These are phyloP conservation scores for Sturmia bella DNA, from an alignment of 2,888 invertebrate species.

Conservation along the genomic window DNA sequence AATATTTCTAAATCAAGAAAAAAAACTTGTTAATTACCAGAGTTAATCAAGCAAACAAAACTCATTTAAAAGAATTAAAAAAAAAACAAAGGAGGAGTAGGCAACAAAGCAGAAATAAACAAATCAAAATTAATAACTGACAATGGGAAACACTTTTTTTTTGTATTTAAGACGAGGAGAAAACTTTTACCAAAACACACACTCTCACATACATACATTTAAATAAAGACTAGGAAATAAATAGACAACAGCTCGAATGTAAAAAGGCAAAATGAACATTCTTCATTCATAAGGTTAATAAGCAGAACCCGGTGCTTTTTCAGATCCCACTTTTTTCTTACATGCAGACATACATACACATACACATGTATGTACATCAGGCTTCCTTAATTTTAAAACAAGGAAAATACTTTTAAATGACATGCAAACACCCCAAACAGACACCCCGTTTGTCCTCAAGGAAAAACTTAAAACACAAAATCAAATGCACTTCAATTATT, in stretches of 20 bases:
- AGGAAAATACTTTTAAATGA: constrained; percentile 19
- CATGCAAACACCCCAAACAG: neutral
- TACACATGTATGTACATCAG: no score
- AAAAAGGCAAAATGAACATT: constrained; percentile 21
- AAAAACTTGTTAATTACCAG: constrained; percentile 68
- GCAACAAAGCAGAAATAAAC: constrained; percentile 27
- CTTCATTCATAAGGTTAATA: constrained; percentile 5
- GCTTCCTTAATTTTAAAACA: constrained; percentile 54
- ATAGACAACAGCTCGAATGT: constrained; percentile 14
- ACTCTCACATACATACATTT: constrained; percentile 19
- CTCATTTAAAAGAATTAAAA: constrained; percentile 25
- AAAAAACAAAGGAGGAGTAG: constrained; percentile 21
- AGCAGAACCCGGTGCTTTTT: constrained; percentile 49
- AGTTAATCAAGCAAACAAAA: constrained; percentile 40
- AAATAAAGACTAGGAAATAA: constrained; percentile 15
- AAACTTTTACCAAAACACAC: neutral
- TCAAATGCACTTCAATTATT: constrained; percentile 35
- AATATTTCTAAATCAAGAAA: constrained; percentile 70
- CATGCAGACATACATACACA: no score
- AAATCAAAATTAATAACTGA: constrained; percentile 66
- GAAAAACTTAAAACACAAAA: neutral
- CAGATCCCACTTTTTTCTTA: constrained; percentile 29
- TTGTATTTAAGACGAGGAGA: constrained; percentile 47
- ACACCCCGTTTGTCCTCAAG: neutral
- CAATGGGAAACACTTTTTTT: constrained; percentile 62